Conservation (phyloP, 92 coral and sea anemone genomes). For the Zoanthus solanderi region DNA sequence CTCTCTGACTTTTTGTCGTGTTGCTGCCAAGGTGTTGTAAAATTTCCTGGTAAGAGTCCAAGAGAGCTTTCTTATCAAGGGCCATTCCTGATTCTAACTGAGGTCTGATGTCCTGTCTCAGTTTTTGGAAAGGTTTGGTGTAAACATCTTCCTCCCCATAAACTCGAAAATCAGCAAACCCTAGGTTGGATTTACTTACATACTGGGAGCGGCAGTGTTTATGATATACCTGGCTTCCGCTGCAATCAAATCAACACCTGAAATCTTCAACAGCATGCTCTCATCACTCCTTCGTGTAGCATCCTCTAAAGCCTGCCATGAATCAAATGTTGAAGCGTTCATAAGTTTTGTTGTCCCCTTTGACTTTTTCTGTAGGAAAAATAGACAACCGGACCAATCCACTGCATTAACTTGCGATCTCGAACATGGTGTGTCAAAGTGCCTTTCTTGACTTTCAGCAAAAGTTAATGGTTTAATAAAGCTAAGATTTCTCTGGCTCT, state of each 20-base stretch:
- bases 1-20: too few species aligned
- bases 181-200: background rate
- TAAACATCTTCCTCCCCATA: background rate
- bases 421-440: background rate
- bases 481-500: background rate
- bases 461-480: background rate
- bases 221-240: background rate
- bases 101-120: background rate
- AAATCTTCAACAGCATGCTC: background rate
- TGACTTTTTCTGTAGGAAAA: slow-evolving; percentile 42
- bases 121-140: background rate
- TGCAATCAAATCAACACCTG: background rate
- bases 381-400: slow-evolving; percentile 53
- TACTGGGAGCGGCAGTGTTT: background rate
- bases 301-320: background rate
- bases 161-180: background rate
- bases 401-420: slow-evolving; percentile 20
- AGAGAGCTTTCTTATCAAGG: background rate
- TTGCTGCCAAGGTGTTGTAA: background rate
- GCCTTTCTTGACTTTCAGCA: too few species aligned
- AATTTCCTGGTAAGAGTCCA: background rate
- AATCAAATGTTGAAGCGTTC: background rate
- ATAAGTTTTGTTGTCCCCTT: background rate
- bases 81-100: background rate
- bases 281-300: background rate